These are phyloP conservation scores for Diaprepes abbreviatus DNA, from an alignment of 2,888 invertebrate species.

Conservation along the genomic window DNA sequence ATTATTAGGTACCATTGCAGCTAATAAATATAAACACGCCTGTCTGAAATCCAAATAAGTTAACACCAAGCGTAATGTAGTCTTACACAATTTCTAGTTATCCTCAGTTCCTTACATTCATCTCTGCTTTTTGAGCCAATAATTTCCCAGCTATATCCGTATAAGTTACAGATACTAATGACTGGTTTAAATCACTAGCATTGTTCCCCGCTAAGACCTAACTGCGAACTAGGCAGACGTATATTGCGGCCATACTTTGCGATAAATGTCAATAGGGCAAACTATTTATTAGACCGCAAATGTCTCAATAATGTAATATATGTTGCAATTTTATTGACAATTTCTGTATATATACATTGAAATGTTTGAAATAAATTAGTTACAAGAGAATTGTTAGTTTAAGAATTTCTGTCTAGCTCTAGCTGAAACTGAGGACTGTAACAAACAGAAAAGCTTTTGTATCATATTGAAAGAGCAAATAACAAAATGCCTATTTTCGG, in stretches of 20 bases:
- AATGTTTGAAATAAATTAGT: too few relatives aligned
- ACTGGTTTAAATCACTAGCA: constrained; percentile 30
- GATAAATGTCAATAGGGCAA: constrained; percentile 24
- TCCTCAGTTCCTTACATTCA: not conserved
- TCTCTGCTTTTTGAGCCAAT: constrained; percentile 9
- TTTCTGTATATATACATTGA: constrained; percentile 1
- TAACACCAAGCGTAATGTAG: not conserved
- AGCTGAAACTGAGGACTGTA: too few relatives aligned
- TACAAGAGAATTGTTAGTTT: too few relatives aligned
- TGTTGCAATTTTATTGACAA: constrained; percentile 11
- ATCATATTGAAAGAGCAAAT: too few relatives aligned
- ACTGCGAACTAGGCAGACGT: constrained; percentile 22
- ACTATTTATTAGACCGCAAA: constrained; percentile 21
- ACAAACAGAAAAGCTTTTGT: too few relatives aligned
- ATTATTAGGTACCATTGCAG: too few relatives aligned
- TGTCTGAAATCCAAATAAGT: too few relatives aligned
- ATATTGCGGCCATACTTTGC: constrained; percentile 22
- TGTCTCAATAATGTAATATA: constrained; percentile 24
- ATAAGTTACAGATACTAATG: constrained; percentile 32
- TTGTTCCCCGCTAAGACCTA: constrained; percentile 18
- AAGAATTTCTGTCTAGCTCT: too few relatives aligned
- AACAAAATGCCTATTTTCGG: too few relatives aligned
- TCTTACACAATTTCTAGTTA: constrained; percentile 3
- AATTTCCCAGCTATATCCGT: constrained; percentile 23
- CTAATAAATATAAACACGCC: too few relatives aligned